Evolutionary conservation across 1,140 invertebrate species (phyloP), one percentile per base, ranked within the genome.

Genomic region (Eurosta solidaginis): DNA sequence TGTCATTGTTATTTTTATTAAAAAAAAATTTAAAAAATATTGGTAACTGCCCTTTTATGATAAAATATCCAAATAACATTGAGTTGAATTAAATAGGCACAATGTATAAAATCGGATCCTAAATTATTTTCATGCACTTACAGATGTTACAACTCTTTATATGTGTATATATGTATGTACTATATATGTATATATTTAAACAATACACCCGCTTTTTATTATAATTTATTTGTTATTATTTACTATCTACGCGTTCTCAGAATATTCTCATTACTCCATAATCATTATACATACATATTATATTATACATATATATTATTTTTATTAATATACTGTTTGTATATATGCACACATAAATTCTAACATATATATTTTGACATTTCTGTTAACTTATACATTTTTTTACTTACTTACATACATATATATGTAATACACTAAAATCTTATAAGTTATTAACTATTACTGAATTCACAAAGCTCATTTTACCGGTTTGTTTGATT

Each of bases 401-500:
- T n/a, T n/a, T n/a, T n/a, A n/a, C n/a, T n/a, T n/a, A n/a, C n/a
- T n/a, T n/a, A n/a, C n/a, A 42, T 40, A 40, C 12, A 17, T 47
- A 9, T 20, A 20, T 68, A 68, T 68, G 9, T 40, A n/a, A 40
- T 68, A 68, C 29, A 68, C 59, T 68, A 22, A 22, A 68, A 75
- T 29, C 42, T n/a, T 75, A 75, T 25, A 42, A 73, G 36, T 20
- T 73, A 73, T 20, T 27, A 33, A 73, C 25, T 78, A 82, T 81
- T 63, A 36, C 44, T 75, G 17, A 75, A 45, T 44, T 84, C 85
- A 85, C 83, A 85, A 85, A 85, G 84, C 84, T 85, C 82, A 81
- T 82, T 83, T 68, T 84, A 80, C 80, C 36, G 10, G 17, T 20
- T 76, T 27, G 2, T 29, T 47, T 50, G 74, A 50, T 44, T 74